Base-by-base conservation (phyloP, 1,140 invertebrate species). In the Babylonia areolata region DNA sequence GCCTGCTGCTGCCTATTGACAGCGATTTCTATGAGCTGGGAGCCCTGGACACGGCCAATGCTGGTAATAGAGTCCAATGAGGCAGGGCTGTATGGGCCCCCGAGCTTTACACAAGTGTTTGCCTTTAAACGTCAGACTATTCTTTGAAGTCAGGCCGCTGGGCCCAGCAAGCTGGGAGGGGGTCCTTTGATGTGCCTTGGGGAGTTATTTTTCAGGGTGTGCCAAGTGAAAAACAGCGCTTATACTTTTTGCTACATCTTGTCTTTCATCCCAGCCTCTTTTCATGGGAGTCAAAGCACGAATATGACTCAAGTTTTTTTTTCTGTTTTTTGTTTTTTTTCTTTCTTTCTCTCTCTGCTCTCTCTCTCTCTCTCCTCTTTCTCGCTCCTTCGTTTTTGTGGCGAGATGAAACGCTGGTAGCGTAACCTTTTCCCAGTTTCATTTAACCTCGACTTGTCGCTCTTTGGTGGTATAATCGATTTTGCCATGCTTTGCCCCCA, bases 361-460 rank as follows among this genome's bases (percentile, higher is more conserved):
- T 51, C 46, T 20, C 46, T 20, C 46, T 20, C 46, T 20, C 46
- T 51, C 46, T 20, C 46, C 46, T 51, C 46, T 20, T 51, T 6
- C 20, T 51, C 20, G 17, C 58, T 64, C 28, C 28, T 64, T 28
- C 28, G 9, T 64, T 64, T 64, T n/a, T 64, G 58, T 12, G 58
- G 58, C 28, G 58, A 64, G 58, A 64, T 64, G 58, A 64, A 64
- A 64, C 58, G 58, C 58, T n/a, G 17, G 15, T 64, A 64, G 5
- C 15, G 58, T 64, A 64, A 64, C 58, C 58, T 64, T 64, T 64
- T 64, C 5, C 58, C 58, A 64, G 58, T 64, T 64, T n/a, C 58
- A 64, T 64, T 64, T 64, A 64, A 64, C 58, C 58, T n/a, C 58
- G 58, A n/a, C 58, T 23, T 64, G 58, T 64, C 58, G 58, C 58